Base-by-base conservation (phyloP, 1,140 invertebrate species). In the Pomacea maculata region DNA sequence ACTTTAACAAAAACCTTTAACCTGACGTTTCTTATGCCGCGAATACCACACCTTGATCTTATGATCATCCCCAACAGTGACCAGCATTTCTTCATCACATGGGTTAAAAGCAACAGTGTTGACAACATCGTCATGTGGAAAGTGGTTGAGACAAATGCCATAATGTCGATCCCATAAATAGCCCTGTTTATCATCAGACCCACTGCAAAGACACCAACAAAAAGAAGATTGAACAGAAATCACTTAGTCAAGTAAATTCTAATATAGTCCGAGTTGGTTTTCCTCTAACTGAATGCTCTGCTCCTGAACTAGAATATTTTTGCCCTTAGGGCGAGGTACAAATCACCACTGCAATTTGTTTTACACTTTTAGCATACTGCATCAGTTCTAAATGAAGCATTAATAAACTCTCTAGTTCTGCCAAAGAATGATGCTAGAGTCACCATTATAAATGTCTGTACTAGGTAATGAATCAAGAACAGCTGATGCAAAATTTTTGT, bases 51-150 rank as follows among this genome's bases (percentile, higher is more conserved):
- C 92, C 92, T 95, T 96, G 67, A 97, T 94, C 19, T 94, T 94
- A 86, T 93, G 94, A 90, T 97, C 96, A 90, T 97, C 96, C 83
- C 96, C 96, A 17, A 95, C 95, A n/a, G 96, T 96, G 3, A 97
- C 94, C 45, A 97, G 91, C 94, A 96, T 96, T 90, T 96, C 94
- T 1, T 95, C 93, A 92, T 97, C 95, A 67, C 92, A 92, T 12
- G 96, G 95, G 92, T 96, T 96, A 86, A 97, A 97, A 19, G 96
- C 96, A 2, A 97, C 96, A 17, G 95, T 95, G 91, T 97, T 97
- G 0, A 97, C 96, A 21, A 97, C 95, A 91, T 96, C 96, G 6
- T 90, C 91, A 89, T 97, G 96, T 29, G 94, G 95, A 84, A 95
- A 95, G 86, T 95, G 95, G 0, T 94, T 93, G 67, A 97, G 90